phyloP scores from a whole-genome alignment of 2,888 invertebrate species.

The Xylota segnis region DNA sequence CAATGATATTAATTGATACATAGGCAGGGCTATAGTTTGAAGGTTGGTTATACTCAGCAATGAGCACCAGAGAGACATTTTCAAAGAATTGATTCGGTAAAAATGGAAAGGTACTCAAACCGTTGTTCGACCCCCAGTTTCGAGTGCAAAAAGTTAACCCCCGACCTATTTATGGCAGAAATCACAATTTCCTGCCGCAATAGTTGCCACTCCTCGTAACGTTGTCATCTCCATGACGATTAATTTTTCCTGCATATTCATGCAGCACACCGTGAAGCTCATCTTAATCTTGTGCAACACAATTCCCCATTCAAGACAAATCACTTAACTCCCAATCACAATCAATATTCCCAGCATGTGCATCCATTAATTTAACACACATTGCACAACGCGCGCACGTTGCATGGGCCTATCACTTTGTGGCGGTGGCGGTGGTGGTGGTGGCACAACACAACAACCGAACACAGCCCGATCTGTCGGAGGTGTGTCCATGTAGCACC shows the following conservation, averaged over 20 bases:
- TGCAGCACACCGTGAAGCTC: constrained; percentile 33
- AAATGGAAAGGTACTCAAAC: too few species aligned
- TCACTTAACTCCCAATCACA: constrained; percentile 75
- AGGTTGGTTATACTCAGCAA: too few species aligned
- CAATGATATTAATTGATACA: too few species aligned
- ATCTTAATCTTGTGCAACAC: constrained; percentile 68
- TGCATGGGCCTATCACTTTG: constrained; percentile 43
- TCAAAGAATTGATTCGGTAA: too few species aligned
- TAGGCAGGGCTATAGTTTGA: too few species aligned
- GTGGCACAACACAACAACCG: constrained; percentile 10
- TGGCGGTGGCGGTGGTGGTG: background rate
- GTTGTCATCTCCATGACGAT: constrained; percentile 46
- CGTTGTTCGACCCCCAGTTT: too few species aligned
- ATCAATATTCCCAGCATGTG: constrained; percentile 76
- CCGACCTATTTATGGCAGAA: background rate
- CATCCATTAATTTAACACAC: constrained; percentile 74
- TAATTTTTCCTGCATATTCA: constrained; percentile 58
- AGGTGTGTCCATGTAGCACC: constrained; percentile 71
- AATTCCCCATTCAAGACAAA: constrained; percentile 68
- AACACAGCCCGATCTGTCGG: constrained; percentile 27
- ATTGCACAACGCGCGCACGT: constrained; percentile 60
- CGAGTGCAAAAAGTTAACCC: background rate
- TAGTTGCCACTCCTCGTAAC: constrained; percentile 24
- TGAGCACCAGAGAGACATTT: too few species aligned
- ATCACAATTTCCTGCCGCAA: constrained; percentile 10